These are phyloP conservation scores for Cylindroiulus punctatus DNA, from an alignment of 2,888 invertebrate genomes.

Conservation along the genomic window DNA sequence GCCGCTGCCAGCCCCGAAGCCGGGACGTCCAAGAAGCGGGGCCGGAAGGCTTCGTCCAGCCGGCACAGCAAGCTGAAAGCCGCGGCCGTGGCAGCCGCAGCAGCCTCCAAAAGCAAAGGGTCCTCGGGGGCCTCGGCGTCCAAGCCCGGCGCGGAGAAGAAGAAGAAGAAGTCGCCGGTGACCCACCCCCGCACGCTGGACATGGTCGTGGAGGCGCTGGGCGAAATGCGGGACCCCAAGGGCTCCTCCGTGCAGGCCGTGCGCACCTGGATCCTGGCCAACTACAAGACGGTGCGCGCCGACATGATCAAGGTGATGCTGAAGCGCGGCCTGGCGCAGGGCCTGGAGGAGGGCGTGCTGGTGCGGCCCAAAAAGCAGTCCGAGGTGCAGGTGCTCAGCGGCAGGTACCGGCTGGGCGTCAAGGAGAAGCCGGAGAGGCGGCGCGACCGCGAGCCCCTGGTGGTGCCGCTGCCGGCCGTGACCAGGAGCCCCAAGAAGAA, in stretches of 20 bases:
- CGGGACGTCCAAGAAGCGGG: too few relatives aligned
- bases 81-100: constrained; percentile 51
- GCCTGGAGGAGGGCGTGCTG: constrained; percentile 56
- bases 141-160: constrained; percentile 47
- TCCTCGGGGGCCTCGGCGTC: constrained; percentile 58
- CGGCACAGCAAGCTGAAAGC: constrained; percentile 43
- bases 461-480: not conserved
- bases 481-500: constrained; percentile 50
- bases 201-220: constrained; percentile 58
- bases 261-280: constrained; percentile 58
- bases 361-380: constrained; percentile 57
- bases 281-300: constrained; percentile 58
- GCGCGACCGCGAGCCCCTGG: not conserved
- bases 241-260: constrained; percentile 59
- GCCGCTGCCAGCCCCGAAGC: too few relatives aligned
- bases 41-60: not conserved
- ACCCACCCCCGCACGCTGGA: constrained; percentile 59
- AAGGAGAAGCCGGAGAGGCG: constrained; percentile 6
- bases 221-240: constrained; percentile 55
- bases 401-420: constrained; percentile 56
- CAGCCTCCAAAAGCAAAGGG: constrained; percentile 57
- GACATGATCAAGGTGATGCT: constrained; percentile 59
- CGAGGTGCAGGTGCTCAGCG: constrained; percentile 54
- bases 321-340: constrained; percentile 57
- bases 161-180: constrained; percentile 57